Base-by-base conservation (phyloP, 2,113 vertebrate genomes). In the Equus przewalskii region DNA sequence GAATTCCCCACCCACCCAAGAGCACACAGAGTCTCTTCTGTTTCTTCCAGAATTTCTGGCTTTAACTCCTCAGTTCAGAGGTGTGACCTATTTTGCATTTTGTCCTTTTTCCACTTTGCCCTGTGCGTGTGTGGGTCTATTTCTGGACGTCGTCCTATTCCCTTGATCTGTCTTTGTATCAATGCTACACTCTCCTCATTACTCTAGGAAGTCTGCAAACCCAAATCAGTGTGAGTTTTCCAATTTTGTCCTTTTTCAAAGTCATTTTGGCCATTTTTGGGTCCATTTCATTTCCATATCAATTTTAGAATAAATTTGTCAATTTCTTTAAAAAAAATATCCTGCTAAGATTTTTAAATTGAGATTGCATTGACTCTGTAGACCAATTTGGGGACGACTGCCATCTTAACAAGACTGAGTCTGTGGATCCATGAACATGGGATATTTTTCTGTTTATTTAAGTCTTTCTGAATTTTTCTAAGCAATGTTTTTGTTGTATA, bases 131-230 rank as follows among this genome's bases (percentile, higher is more conserved):
- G 54, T 6, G 14, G 21, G 33, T 9, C 69, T 13, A 26, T 44
- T 5, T 21, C 69, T 3, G 26, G 83, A 19, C 44, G 6, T 21
- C n/a, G 11, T 51, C 18, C 4, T 22, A 41, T 3, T 24, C 19
- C n/a, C 0, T 3, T 10, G 80, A n/a, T 10, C 46, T 22, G 13
- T 18, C 49, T 28, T 5, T 10, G 46, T 26, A 49, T 22, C 5
- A 6, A 1, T 13, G 18, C 33, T 65, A 28, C 6, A 0, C 11
- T 21, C 8, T 7, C 21, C 46, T 5, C 13, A 0, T 36, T 26
- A 2, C 9, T 4, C 1, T 13, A 2, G 80, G 3, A 18, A 4
- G 16, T 46, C 41, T 46, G 58, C 26, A 19, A 30, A 13, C 33
- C 46, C 6, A 5, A 36, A 9, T 2, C 83, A 30, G 1, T 11